These are phyloP conservation scores for Aphelocoma californica DNA, from an alignment of 2,797 vertebrate genomes.

Conservation along the genomic window DNA sequence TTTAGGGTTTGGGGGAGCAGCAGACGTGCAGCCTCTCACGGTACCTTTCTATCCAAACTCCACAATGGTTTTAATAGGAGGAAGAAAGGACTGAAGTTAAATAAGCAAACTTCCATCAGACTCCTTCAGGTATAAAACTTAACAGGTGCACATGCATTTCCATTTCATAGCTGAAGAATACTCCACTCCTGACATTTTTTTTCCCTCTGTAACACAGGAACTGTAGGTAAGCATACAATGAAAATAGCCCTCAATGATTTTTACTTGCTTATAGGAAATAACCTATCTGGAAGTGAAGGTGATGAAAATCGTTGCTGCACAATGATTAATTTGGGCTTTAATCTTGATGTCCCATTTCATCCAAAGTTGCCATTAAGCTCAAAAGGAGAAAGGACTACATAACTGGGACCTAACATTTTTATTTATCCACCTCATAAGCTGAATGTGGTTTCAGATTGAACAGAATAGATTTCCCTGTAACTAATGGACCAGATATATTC, in stretches of 20 bases:
- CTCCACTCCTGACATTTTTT: neutral
- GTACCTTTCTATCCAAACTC: neutral
- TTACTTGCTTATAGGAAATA: neutral
- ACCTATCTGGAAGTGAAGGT: neutral
- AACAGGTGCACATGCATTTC: neutral
- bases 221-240: neutral
- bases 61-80: neutral
- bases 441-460: constrained; percentile 66
- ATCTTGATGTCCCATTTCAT: constrained; percentile 46
- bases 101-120: constrained; percentile 19
- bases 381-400: constrained; percentile 24
- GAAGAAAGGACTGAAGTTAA: neutral
- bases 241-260: neutral
- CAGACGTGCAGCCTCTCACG: neutral
- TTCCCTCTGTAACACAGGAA: neutral
- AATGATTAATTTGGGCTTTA: constrained; percentile 49
- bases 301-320: constrained; percentile 16
- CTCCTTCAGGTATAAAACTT: constrained; percentile 23
- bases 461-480: constrained; percentile 70
- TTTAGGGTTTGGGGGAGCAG: neutral
- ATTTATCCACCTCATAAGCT: constrained; percentile 62
- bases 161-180: constrained; percentile 26
- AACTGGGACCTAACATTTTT: constrained; percentile 25
- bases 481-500: constrained; percentile 75
- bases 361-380: constrained; percentile 41